These are phyloP conservation scores for Limenitis camilla DNA, from an alignment of 2,888 invertebrate genomes.

Conservation along the genomic window DNA sequence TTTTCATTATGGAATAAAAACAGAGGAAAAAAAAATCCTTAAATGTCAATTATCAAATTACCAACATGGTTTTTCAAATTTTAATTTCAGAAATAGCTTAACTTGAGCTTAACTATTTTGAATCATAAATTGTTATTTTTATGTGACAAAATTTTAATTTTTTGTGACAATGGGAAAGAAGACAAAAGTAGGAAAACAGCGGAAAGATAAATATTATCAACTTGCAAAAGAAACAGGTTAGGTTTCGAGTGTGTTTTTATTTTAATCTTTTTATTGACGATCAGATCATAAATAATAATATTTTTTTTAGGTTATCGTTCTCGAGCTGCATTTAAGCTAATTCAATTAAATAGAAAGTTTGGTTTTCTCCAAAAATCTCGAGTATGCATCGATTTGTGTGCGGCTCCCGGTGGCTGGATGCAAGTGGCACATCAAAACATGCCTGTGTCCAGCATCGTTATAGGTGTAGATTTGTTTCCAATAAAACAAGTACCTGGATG, in stretches of 20 bases:
- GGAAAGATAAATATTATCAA: slow-evolving; percentile 98
- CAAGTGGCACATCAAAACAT: slow-evolving; percentile 98
- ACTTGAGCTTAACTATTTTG: too few relatives aligned
- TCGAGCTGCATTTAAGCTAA: slow-evolving; percentile 98
- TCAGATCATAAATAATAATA: not conserved
- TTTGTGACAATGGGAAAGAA: slow-evolving; percentile 89
- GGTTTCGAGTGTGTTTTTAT: slow-evolving; percentile 19
- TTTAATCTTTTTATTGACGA: not conserved
- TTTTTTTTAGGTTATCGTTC: slow-evolving; percentile 88
- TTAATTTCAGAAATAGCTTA: too few relatives aligned
- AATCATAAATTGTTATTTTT: too few relatives aligned
- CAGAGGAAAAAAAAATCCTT: too few relatives aligned
- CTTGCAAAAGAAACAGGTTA: slow-evolving; percentile 98
- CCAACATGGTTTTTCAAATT: too few relatives aligned
- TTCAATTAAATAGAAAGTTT: slow-evolving; percentile 97
- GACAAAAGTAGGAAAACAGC: slow-evolving; percentile 96
- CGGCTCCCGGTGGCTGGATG: slow-evolving; percentile 99
- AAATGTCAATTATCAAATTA: too few relatives aligned
- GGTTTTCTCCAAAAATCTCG: slow-evolving; percentile 96
- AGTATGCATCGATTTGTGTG: slow-evolving; percentile 98
- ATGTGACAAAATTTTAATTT: not conserved
- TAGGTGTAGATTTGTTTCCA: slow-evolving; percentile 97
- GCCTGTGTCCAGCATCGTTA: slow-evolving; percentile 95
- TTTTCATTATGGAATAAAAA: too few relatives aligned
- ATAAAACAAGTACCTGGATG: slow-evolving; percentile 92